Base-by-base conservation (phyloP, 2,113 vertebrate genomes). In the Petrocephalus microphthalmus region DNA sequence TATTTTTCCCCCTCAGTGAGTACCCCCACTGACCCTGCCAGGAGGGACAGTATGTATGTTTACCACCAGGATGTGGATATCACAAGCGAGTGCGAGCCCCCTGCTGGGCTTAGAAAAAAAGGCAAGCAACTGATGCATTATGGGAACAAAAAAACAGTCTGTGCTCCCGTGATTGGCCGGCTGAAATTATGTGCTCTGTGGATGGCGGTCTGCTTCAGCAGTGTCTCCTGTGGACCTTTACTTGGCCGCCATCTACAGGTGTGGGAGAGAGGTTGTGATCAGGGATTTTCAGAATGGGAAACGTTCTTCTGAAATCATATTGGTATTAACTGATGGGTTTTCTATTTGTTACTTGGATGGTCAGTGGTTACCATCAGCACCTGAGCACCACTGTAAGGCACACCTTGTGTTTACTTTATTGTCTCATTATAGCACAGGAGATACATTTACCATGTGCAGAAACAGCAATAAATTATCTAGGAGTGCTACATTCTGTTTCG, bases 31-130 rank as follows among this genome's bases (percentile, higher is more conserved):
- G 91, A 93, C 89, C 89, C 87, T 90, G 86, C 91, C 91, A 92
- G 88, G 91, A 95, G 93, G 93, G 93, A 94, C 90, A 95, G 94
- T 94, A 84, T 96, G 57, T 96, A 93, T 95, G 96, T 96, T 89
- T 97, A 96, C 95, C 95, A 96, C 86, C 96, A 97, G 94, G 94
- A 96, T 89, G 95, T 96, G 92, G 96, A 96, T 95, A 94, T 97
- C 94, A 95, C 94, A 94, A 94, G 90, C 93, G 95, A 96, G 95
- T 93, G 91, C 93, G 90, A 92, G 89, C 93, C 91, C 90, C 90
- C 90, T 89, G 91, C 81, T 91, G 94, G 92, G 91, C 87, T 92
- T 94, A 91, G 92, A 89, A 93, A 93, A 91, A 96, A 96, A 97
- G 95, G 95, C 95, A 96, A 97, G 95, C 93, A 11, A 51, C 54